Conservation (phyloP, 2,888 invertebrate species). For the Thalpophila matura region DNA sequence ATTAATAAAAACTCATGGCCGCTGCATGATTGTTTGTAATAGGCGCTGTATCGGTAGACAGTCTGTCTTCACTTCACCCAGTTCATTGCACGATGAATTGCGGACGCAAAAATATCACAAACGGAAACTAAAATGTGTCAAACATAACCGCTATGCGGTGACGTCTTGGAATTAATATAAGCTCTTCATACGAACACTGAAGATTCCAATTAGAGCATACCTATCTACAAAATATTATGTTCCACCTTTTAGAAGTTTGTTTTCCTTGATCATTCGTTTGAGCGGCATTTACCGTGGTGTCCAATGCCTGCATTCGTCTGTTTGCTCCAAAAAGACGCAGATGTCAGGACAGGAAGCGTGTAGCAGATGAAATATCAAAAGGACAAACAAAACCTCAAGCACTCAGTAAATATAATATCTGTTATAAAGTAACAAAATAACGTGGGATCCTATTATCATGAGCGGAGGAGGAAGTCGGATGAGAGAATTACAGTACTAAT, state of each 20-base stretch:
- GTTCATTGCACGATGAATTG: conserved; percentile 78
- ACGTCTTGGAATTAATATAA: conserved; percentile 54
- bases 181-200: conserved; percentile 31
- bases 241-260: conserved; percentile 18
- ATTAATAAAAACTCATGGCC: conserved; percentile 42
- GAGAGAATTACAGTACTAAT: conserved; percentile 52
- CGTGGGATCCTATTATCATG: conserved; percentile 51
- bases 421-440: conserved; percentile 39
- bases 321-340: conserved; percentile 20
- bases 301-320: conserved; percentile 13
- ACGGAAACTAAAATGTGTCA: conserved; percentile 78
- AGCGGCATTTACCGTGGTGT: conserved; percentile 11
- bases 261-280: conserved; percentile 31
- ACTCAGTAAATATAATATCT: conserved; percentile 40
- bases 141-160: conserved; percentile 51
- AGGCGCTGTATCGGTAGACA: conserved; percentile 66
- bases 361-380: conserved; percentile 48
- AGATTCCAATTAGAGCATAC: conserved; percentile 43
- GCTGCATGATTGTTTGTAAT: conserved; percentile 31
- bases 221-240: conserved; percentile 17
- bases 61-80: conserved; percentile 72
- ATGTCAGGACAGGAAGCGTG: conserved; percentile 50
- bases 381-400: conserved; percentile 36
- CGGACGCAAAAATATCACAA: conserved; percentile 75
- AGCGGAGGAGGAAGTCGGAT: conserved; percentile 52